Conservation (phyloP, 2,888 invertebrate species). For the Andrena chrysosceles region DNA sequence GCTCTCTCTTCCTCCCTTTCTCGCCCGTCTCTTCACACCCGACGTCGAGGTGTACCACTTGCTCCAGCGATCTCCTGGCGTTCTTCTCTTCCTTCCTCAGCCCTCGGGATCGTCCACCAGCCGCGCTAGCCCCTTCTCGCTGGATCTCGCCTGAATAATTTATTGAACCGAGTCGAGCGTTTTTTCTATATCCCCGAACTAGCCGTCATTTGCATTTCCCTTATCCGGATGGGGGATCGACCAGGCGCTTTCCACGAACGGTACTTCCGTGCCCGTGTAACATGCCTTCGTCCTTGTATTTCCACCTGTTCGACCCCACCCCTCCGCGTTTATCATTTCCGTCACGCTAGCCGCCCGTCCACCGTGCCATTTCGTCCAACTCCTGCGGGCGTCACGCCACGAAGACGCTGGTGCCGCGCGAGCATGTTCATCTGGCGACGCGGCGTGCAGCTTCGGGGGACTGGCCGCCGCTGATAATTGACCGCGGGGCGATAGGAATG, state of each 20-base stretch:
- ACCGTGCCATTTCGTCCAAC: slow-evolving; percentile 33
- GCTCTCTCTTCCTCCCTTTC: slow-evolving; percentile 17
- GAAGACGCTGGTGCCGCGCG: not conserved
- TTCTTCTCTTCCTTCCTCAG: not conserved
- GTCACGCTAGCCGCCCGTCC: slow-evolving; percentile 48
- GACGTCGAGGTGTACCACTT: not conserved
- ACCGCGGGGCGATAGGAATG: slow-evolving; percentile 65
- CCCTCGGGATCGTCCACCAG: not conserved
- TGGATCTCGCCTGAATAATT: slow-evolving; percentile 39
- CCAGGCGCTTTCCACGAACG: slow-evolving; percentile 29
- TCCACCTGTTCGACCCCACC: slow-evolving; percentile 53
- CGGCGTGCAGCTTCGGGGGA: slow-evolving; percentile 33
- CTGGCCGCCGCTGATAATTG: slow-evolving; percentile 74
- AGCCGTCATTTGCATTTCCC: slow-evolving; percentile 42
- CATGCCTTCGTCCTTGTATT: slow-evolving; percentile 50
- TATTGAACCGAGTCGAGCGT: slow-evolving; percentile 22
- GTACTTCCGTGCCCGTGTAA: slow-evolving; percentile 48
- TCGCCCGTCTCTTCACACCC: slow-evolving; percentile 10
- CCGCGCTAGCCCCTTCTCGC: not conserved
- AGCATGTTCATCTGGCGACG: slow-evolving; percentile 35
- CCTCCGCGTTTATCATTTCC: slow-evolving; percentile 52
- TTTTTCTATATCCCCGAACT: slow-evolving; percentile 18
- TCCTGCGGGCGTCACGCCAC: slow-evolving; percentile 49
- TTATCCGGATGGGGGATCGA: slow-evolving; percentile 48
- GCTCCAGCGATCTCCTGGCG: slow-evolving; percentile 21